Conservation (phyloP, 2,113 vertebrate genomes). For the Dasypus novemcinctus region DNA sequence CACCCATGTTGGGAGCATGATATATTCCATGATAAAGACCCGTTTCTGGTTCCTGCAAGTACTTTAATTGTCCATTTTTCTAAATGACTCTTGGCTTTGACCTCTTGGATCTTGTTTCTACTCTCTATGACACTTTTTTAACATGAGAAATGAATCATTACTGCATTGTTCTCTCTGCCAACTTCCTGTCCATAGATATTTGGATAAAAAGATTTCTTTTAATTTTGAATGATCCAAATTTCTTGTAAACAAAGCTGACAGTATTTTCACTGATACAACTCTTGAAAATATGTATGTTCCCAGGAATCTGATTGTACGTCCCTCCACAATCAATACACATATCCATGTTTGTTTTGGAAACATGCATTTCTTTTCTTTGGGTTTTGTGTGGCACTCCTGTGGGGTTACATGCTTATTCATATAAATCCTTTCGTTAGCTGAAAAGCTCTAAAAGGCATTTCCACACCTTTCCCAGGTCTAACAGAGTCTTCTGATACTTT, state of each 20-base stretch:
- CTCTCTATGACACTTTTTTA: background rate
- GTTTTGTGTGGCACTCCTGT: background rate
- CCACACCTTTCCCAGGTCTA: background rate
- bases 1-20: accelerated
- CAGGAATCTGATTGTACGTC: background rate
- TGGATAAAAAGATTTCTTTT: background rate
- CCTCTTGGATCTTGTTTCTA: background rate
- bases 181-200: background rate
- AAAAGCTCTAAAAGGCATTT: background rate
- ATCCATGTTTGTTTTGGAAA: background rate
- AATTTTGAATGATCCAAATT: background rate
- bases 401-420: background rate
- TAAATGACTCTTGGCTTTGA: background rate
- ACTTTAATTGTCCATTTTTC: background rate
- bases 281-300: background rate
- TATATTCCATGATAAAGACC: background rate
- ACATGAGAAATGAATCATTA: background rate
- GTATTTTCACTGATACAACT: background rate
- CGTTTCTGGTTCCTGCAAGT: background rate
- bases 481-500: background rate
- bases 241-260: background rate
- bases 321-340: background rate
- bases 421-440: background rate
- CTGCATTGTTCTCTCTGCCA: background rate
- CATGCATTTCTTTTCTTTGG: background rate